phyloP scores from a whole-genome alignment of 2,888 invertebrate genomes.

The Rhamnusium bicolor region DNA sequence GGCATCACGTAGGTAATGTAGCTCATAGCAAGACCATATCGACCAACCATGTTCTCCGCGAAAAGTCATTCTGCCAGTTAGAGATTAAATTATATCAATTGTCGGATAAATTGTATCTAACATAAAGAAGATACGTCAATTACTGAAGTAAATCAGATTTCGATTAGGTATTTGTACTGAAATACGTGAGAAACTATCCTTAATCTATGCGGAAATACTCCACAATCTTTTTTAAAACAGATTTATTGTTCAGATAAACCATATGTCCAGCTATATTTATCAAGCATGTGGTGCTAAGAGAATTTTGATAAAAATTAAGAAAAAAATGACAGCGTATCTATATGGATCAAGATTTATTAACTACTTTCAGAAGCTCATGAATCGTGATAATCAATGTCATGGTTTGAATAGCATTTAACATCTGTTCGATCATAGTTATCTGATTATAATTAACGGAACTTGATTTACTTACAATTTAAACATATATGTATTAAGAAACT shows the following conservation, averaged over 20 bases:
- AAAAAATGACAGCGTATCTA: not conserved
- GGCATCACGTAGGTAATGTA: constrained; percentile 57
- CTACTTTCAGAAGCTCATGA: not conserved
- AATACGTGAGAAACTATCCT: constrained; percentile 60
- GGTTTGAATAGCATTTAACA: not conserved
- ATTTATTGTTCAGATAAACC: constrained; percentile 42
- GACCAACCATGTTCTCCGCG: constrained; percentile 36
- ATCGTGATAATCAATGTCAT: not conserved
- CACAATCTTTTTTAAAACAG: constrained; percentile 38
- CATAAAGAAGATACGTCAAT: constrained; percentile 65
- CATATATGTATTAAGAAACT: too few relatives aligned
- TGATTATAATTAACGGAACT: not conserved
- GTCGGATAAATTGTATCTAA: constrained; percentile 59
- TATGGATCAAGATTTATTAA: not conserved
- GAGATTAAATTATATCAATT: constrained; percentile 64
- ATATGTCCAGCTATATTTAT: not conserved
- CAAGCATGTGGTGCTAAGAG: not conserved
- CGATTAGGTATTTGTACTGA: constrained; percentile 57
- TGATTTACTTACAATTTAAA: too few relatives aligned
- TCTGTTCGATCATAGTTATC: not conserved
- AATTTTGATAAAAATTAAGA: not conserved
- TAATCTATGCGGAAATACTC: constrained; percentile 54
- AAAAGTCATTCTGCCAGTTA: constrained; percentile 40
- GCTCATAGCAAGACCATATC: constrained; percentile 43
- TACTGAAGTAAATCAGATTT: constrained; percentile 63